Evolutionary conservation across 23 tunicate genomes (phyloP), one percentile per base, ranked within the genome.

Genomic region (Oikopleura dioica): DNA sequence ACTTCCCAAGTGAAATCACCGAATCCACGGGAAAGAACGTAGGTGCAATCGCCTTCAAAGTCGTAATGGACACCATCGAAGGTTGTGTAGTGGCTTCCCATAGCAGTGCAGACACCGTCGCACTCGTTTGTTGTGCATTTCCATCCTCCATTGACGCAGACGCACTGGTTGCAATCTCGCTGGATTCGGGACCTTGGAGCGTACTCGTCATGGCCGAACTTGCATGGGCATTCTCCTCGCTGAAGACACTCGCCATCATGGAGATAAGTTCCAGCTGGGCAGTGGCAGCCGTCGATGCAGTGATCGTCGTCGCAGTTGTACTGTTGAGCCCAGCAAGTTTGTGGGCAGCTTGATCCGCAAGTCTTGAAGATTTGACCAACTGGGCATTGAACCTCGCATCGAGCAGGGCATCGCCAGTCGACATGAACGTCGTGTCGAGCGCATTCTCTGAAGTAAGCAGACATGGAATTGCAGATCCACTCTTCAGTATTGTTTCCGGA

Each of bases 101-200:
- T 79, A 16, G 85, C 95, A 4, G 99, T 80, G 77, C 99, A 94
- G 26, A 94, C 82, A 16, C 99, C 99, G 50, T 94, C 99, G 55
- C 99, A 94, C 35, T 67, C 58, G 78, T 94, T 94, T 36, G 77
- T 83, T 9, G 99, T 94, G 75, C 99, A 94, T 68, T 86, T 68
- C 95, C 99, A 94, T 80, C 84, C 87, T 38, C 95, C 88, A 34
- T 85, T 84, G 38, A 92, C 92, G 58, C 99, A 94, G 31, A 94
- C 99, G 75, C 99, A 94, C 79, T 94, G 99, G 77, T 94, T 94
- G 80, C 99, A 94, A 78, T 94, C 99, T 23, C 99, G 85, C 26
- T 95, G 81, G 9, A 94, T 87, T 58, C 87, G 87, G 79, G 95
- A 86, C 63, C 87, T 86, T 69, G 99, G 99, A 59, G 78, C 76